Percentiles rank a stretch among this genome's conserved stretches.
Conservation (phyloP, 2,113 vertebrate genomes). For the Poecilia latipinna region DNA sequence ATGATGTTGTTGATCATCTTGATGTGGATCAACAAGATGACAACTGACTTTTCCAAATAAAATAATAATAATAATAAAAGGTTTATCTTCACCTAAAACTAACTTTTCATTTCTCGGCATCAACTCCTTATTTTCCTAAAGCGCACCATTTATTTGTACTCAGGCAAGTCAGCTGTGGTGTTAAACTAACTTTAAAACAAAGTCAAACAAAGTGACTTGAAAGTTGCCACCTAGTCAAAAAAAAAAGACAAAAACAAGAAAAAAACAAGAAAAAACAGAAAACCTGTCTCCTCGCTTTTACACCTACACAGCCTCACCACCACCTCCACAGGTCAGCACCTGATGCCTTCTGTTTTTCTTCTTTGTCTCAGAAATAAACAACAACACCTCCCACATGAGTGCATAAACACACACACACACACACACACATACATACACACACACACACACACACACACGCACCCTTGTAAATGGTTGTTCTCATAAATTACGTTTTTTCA, state of each 20-base stretch:
- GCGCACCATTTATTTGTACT: neutral
- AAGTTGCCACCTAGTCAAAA: neutral
- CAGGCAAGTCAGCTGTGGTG: neutral
- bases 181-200: neutral
- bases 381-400: neutral
- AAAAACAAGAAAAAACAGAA: neutral
- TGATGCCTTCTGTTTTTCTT: neutral
- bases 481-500: neutral
- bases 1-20: too few species aligned
- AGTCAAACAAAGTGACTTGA: neutral
- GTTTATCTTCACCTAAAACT: neutral
- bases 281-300: constrained; percentile 6
- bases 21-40: too few species aligned
- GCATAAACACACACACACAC: neutral
- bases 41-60: neutral
- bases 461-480: neutral
- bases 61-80: neutral
- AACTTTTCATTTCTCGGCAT: neutral
- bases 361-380: neutral
- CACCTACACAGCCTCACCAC: constrained; percentile 5
- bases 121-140: neutral
- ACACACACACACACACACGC: neutral
- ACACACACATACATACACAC: too few species aligned
- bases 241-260: neutral
- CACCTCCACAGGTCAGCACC: constrained; percentile 4